Evolutionary conservation across 2,888 invertebrate species (phyloP).

Genomic region (Axea sp.): DNA sequence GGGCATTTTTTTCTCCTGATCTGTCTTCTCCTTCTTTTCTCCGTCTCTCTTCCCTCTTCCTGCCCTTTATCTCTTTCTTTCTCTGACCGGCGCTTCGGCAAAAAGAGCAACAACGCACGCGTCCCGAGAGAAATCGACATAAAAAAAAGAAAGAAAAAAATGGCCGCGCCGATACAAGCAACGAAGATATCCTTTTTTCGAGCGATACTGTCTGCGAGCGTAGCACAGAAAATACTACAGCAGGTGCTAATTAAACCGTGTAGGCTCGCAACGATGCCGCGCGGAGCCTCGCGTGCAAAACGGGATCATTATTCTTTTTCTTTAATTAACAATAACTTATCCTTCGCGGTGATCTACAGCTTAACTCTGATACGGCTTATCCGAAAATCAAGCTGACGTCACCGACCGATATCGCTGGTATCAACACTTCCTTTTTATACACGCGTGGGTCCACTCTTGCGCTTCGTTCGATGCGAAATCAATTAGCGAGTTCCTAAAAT

Average conservation of each 20-base stretch:
- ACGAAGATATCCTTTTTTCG: conserved; percentile 58
- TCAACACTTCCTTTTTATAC: conserved; percentile 34
- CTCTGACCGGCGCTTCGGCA: conserved; percentile 21
- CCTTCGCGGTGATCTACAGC: conserved; percentile 58
- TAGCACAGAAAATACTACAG: conserved; percentile 61
- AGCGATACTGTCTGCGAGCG: conserved; percentile 60
- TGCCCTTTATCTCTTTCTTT: conserved; percentile 6
- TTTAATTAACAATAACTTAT: conserved; percentile 74
- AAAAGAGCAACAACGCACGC: conserved; percentile 45
- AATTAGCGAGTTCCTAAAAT: too few species aligned
- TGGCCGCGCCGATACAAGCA: conserved; percentile 41
- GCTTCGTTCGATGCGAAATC: too few species aligned
- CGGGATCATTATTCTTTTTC: conserved; percentile 70
- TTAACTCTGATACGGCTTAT: conserved; percentile 46
- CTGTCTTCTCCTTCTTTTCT: conserved; percentile 9
- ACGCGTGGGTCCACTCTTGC: neutral
- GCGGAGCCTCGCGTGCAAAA: conserved; percentile 63
- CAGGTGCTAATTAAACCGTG: conserved; percentile 66
- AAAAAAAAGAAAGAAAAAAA: conserved; percentile 35
- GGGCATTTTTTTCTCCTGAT: conserved; percentile 43
- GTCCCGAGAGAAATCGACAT: conserved; percentile 45
- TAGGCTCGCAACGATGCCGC: conserved; percentile 55
- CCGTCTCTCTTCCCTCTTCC: neutral
- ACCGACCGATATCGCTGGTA: conserved; percentile 19
- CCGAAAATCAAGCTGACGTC: conserved; percentile 52